Base-by-base conservation (phyloP, 1,140 invertebrate species). In the Trissolcus basalis region DNA sequence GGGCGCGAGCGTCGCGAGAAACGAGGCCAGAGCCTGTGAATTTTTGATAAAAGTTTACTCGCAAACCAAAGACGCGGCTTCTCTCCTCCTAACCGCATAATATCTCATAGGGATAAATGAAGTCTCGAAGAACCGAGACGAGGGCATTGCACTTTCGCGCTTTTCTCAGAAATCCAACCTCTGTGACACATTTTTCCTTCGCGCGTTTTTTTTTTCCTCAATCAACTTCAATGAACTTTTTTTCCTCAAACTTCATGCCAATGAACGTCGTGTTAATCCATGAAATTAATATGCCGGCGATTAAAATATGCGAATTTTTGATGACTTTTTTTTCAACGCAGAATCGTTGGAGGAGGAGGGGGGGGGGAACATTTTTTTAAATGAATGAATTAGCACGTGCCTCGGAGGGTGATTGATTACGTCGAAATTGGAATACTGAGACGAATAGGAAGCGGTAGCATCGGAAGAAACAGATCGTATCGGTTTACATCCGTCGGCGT, bases 71-170 rank as follows among this genome's bases (percentile, higher is more conserved):
- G 36, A 45, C 67, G 55, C 39, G 39, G 27, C 51, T 50, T 61
- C 59, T 72, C 70, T 65, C 47, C 49, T 33, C 47, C 49, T 33
- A 44, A 54, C 58, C 59, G 51, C 49, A 45, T 58, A 61, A 61
- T 56, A 51, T 56, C 58, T 67, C 51, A 50, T 32, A 44, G 54
- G 16, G 53, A 56, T 77, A 65, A 72, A 77, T 72, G 58, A 33
- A 53, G 41, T 58, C 48, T 59, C 51, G 16, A 64, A 63, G 54
- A 53, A 27, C 15, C 14, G 14, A 59, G 51, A 58, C 53, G 74
- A 68, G 74, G 74, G 61, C 74, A 77, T 56, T 77, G 73, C 61
- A 67, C 65, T 35, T 56, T 36, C 14, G 15, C 16, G 44, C 48
- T 55, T 48, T 54, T 64, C 67, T 33, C 35, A 33, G 58, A 63